These are phyloP conservation scores for Galeopsomyia nigrocyanea DNA, from an alignment of 2,888 invertebrate species.

Conservation along the genomic window DNA sequence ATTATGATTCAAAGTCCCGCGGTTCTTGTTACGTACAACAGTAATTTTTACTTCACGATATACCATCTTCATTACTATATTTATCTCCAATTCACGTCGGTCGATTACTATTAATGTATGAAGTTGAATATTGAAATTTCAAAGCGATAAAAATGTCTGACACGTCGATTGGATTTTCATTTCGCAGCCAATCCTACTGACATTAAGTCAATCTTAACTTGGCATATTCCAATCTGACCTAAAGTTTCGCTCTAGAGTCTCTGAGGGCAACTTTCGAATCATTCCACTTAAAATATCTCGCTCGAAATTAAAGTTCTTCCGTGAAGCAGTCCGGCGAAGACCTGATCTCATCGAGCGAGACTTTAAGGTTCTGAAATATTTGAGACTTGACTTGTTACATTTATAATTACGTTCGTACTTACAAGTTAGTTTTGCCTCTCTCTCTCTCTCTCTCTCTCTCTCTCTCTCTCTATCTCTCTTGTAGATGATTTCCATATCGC, in stretches of 20 bases:
- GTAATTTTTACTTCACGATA: no score
- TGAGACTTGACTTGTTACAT: background rate
- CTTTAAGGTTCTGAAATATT: background rate
- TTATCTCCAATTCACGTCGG: no score
- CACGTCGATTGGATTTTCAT: constrained; percentile 10
- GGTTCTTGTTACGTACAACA: no score
- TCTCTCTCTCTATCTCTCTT: background rate
- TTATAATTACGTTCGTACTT: constrained; percentile 1
- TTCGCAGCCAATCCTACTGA: constrained; percentile 34
- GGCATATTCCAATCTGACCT: constrained; percentile 30
- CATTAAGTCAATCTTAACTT: constrained; percentile 45
- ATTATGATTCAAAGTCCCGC: background rate
- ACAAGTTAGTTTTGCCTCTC: no score
- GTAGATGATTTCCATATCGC: no score
- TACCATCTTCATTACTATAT: no score
- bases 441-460: constrained; percentile 4
- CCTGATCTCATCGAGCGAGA: background rate
- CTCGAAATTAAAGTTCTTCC: constrained; percentile 44
- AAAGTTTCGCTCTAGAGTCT: constrained; percentile 17
- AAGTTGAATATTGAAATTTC: constrained; percentile 1
- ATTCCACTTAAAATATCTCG: constrained; percentile 47
- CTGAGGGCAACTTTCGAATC: constrained; percentile 31
- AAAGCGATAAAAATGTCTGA: background rate
- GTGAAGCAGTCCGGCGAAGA: background rate
- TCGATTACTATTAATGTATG: background rate